A percentile compares a stretch with the other conserved stretches of the same genome.
Evolutionary conservation across 1,140 invertebrate species (phyloP).

Genomic region (Hylyphantes graminicola): DNA sequence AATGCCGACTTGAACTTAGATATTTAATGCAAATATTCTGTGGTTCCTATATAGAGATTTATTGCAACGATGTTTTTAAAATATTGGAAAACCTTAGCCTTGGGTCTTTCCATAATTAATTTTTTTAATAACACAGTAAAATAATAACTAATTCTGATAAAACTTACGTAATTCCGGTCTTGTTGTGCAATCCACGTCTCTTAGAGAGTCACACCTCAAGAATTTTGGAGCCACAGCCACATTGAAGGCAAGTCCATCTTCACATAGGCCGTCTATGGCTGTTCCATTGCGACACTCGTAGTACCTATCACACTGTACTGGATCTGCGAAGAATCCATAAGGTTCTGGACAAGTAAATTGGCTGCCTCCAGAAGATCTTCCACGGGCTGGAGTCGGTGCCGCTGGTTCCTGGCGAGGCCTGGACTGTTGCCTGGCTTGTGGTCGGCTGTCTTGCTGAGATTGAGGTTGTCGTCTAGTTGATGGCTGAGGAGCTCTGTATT

Average conservation of each 20-base stretch:
- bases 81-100: no score
- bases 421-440: neutral
- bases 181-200: conserved; percentile 82
- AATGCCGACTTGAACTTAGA: no score
- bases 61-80: no score
- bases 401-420: neutral
- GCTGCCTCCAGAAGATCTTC: conserved; percentile 9
- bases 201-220: conserved; percentile 79
- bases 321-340: conserved; percentile 82
- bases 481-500: conserved; percentile 30
- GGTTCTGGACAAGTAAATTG: conserved; percentile 62
- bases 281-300: conserved; percentile 78
- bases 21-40: no score
- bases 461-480: neutral
- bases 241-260: conserved; percentile 84
- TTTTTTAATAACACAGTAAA: no score
- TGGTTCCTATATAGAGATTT: no score
- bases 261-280: conserved; percentile 78
- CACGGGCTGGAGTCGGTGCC: neutral
- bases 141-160: neutral
- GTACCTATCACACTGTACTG: conserved; percentile 83
- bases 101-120: no score
- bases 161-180: conserved; percentile 81
- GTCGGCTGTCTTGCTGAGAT: neutral
- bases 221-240: conserved; percentile 66